phyloP scores from a whole-genome alignment of 2,797 vertebrate species.

The Coregonus ussuriensis region DNA sequence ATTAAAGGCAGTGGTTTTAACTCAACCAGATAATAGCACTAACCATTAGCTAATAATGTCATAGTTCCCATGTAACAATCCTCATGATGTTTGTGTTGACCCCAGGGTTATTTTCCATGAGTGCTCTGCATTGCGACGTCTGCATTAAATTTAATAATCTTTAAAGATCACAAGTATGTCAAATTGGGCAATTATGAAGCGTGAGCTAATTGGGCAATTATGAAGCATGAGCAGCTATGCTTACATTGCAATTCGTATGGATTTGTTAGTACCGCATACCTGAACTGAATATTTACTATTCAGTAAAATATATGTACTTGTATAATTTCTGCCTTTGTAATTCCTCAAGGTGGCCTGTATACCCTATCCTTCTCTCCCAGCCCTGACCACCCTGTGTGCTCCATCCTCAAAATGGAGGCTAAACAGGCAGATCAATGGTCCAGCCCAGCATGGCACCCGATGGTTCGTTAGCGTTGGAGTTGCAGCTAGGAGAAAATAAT shows the following conservation, averaged over 20 bases:
- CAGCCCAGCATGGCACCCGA: constrained; percentile 36
- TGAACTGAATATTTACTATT: background rate
- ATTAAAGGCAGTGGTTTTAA: background rate
- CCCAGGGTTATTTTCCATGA: constrained; percentile 29
- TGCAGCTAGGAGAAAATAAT: constrained; percentile 42
- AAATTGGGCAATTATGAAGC: constrained; percentile 53
- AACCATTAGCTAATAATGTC: background rate
- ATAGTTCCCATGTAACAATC: constrained; percentile 12
- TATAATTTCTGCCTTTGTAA: background rate
- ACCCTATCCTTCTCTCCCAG: background rate
- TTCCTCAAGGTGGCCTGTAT: background rate
- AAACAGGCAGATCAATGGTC: constrained; percentile 52
- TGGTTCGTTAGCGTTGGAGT: constrained; percentile 55
- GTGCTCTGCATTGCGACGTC: constrained; percentile 19
- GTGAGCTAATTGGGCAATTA: constrained; percentile 49
- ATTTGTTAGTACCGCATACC: constrained; percentile 11
- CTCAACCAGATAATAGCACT: background rate
- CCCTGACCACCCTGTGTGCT: constrained; percentile 25
- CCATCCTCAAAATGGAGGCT: constrained; percentile 29
- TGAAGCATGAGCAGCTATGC: constrained; percentile 41
- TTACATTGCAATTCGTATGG: constrained; percentile 29
- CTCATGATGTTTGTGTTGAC: constrained; percentile 61
- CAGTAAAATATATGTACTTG: background rate
- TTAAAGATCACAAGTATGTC: constrained; percentile 34
- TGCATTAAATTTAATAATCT: constrained; percentile 3